phyloP scores from a whole-genome alignment of 1,140 invertebrate genomes.

The Phortica variegata region DNA sequence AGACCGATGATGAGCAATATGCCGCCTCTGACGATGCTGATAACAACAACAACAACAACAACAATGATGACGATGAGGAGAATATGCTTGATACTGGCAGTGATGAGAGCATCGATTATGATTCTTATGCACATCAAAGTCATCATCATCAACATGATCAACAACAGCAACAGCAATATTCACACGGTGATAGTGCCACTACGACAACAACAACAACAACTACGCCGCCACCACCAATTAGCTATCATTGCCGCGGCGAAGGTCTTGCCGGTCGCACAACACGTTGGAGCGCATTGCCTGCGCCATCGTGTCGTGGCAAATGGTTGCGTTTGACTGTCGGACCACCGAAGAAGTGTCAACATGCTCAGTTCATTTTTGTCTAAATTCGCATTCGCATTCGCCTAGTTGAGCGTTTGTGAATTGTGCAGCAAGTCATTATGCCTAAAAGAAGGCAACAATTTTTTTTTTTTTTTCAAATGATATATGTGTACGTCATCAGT shows the following conservation, averaged over 20 bases:
- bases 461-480: conserved; percentile 2
- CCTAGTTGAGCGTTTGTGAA: neutral
- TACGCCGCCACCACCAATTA: conserved; percentile 34
- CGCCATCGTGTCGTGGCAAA: conserved; percentile 79
- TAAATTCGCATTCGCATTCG: conserved; percentile 51
- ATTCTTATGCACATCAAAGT: conserved; percentile 9
- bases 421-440: no score
- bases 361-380: conserved; percentile 69
- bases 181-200: conserved; percentile 5
- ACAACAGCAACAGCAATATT: conserved; percentile 10
- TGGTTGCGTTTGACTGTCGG: conserved; percentile 71
- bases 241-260: conserved; percentile 78
- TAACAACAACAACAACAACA: conserved; percentile 18
- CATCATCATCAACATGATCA: conserved; percentile 1
- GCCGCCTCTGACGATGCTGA: conserved; percentile 12
- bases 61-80: conserved; percentile 28
- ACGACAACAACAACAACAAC: conserved; percentile 21
- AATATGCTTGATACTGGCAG: conserved; percentile 31
- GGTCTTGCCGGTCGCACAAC: conserved; percentile 71
- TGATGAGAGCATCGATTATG: conserved; percentile 28
- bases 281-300: conserved; percentile 74
- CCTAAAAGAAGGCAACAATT: neutral
- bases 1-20: conserved; percentile 11
- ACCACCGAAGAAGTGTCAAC: conserved; percentile 62
- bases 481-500: neutral